phyloP scores from a whole-genome alignment of 2,113 vertebrate genomes.

The Gallinago paraguaiae region DNA sequence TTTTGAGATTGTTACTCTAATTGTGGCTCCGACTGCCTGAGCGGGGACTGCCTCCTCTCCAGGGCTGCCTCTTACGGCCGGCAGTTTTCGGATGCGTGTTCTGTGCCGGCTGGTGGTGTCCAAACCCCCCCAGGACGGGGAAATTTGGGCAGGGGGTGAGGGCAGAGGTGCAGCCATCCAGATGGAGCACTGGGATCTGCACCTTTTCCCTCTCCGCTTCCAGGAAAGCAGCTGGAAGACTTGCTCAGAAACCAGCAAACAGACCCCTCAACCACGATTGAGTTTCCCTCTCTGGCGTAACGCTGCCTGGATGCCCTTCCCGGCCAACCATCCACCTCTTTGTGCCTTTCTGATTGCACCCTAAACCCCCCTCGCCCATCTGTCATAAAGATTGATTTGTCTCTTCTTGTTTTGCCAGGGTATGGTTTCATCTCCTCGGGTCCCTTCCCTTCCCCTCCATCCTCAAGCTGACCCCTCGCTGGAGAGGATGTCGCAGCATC shows the following conservation, averaged over 20 bases:
- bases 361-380: conserved; percentile 55
- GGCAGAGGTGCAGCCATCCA: background rate
- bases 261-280: background rate
- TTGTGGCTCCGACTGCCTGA: background rate
- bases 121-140: background rate
- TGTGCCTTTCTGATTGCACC: conserved; percentile 39
- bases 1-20: background rate
- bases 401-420: conserved; percentile 65
- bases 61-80: background rate
- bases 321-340: background rate
- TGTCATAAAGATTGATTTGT: conserved; percentile 63
- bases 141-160: background rate
- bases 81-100: background rate
- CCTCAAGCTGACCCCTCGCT: conserved; percentile 62
- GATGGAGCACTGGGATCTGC: background rate
- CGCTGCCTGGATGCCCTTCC: background rate
- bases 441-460: conserved; percentile 22
- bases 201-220: background rate
- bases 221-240: background rate
- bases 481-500: background rate
- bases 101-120: background rate
- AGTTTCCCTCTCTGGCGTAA: background rate
- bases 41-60: background rate
- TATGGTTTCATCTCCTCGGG: conserved; percentile 63
- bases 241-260: background rate